Percentiles rank a stretch among this genome's conserved stretches.
These are phyloP conservation scores for Maniola hyperantus DNA, from an alignment of 2,888 invertebrate genomes.

Conservation along the genomic window DNA sequence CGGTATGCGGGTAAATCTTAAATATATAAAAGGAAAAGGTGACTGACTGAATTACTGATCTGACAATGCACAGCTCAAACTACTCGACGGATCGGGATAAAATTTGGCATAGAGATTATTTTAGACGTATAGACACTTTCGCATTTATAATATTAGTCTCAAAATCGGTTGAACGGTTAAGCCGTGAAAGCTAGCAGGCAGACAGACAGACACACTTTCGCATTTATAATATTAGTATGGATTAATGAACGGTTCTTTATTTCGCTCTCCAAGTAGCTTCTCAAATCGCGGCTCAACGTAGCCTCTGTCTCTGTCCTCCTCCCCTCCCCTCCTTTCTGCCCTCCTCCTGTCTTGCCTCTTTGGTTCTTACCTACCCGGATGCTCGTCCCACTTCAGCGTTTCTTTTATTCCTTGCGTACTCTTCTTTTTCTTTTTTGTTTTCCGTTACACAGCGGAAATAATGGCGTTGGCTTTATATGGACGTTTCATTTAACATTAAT, in stretches of 20 bases:
- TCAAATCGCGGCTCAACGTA: neutral
- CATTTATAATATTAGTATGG: neutral
- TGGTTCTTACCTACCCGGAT: conserved; percentile 60
- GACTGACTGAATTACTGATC: too few species aligned
- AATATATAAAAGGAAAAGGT: too few species aligned
- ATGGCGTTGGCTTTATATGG: conserved; percentile 63
- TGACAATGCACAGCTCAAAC: too few species aligned
- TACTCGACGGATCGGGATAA: too few species aligned
- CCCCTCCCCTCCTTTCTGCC: conserved; percentile 31
- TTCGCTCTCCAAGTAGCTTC: neutral
- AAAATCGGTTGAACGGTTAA: too few species aligned
- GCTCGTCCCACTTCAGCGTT: conserved; percentile 78
- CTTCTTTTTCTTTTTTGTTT: conserved; percentile 81
- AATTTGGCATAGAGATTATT: too few species aligned
- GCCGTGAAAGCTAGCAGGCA: too few species aligned
- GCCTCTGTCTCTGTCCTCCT: conserved; percentile 21
- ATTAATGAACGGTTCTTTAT: neutral
- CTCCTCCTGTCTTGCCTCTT: conserved; percentile 43
- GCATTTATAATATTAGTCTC: too few species aligned
- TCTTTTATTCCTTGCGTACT: conserved; percentile 79
- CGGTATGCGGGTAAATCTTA: neutral
- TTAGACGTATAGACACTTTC: too few species aligned
- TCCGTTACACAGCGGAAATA: conserved; percentile 77
- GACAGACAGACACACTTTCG: too few species aligned
- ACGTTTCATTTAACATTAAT: conserved; percentile 44